phyloP scores from a whole-genome alignment of 1,140 invertebrate genomes.

The Zaprionus ornatus region DNA sequence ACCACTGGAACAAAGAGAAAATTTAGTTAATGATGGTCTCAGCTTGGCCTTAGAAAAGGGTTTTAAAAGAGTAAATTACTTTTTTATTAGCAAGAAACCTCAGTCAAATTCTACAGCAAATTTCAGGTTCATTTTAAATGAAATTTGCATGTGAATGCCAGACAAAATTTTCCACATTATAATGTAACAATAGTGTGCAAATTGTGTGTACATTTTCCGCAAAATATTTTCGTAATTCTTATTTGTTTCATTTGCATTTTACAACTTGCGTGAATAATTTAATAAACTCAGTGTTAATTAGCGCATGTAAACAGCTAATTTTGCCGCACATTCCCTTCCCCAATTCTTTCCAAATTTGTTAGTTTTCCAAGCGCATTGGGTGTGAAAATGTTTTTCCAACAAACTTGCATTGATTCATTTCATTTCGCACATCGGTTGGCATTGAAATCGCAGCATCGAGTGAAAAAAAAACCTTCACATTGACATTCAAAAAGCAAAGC shows the following conservation, averaged over 20 bases:
- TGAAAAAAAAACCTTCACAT: conserved; percentile 42
- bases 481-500: conserved; percentile 37
- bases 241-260: conserved; percentile 13
- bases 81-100: neutral
- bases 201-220: neutral
- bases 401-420: conserved; percentile 35
- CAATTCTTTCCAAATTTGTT: neutral
- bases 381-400: conserved; percentile 39
- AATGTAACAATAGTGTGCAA: conserved; percentile 3
- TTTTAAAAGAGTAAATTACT: conserved; percentile 9
- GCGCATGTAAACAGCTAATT: conserved; percentile 22
- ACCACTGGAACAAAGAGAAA: neutral
- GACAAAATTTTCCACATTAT: conserved; percentile 6
- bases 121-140: conserved; percentile 11
- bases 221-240: neutral
- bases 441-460: conserved; percentile 23
- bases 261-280: conserved; percentile 27
- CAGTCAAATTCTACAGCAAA: conserved; percentile 4
- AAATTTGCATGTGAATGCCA: conserved; percentile 1
- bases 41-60: neutral
- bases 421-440: conserved; percentile 34
- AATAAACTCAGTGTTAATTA: conserved; percentile 37
- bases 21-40: conserved; percentile 19
- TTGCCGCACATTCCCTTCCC: conserved; percentile 9
- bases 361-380: neutral